Conservation (phyloP, 1,140 invertebrate genomes). For the Drosophila teissieri region DNA sequence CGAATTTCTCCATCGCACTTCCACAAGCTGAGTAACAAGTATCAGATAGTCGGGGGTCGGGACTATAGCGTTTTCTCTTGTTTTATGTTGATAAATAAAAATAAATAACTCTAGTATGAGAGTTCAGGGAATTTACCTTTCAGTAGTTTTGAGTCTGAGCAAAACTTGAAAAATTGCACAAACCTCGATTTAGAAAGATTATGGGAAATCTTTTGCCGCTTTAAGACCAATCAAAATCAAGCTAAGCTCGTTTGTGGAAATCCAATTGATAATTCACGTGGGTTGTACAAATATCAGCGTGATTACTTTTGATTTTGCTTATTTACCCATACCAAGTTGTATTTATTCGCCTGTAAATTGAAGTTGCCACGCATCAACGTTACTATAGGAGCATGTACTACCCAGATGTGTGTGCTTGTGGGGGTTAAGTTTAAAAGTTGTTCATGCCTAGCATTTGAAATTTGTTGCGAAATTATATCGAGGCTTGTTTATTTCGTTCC, state of each 20-base stretch:
- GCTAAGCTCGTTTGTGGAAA: constrained; percentile 33
- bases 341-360: constrained; percentile 64
- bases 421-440: constrained; percentile 73
- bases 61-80: too few relatives aligned
- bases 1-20: too few relatives aligned
- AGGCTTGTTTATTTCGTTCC: constrained; percentile 44
- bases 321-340: constrained; percentile 41
- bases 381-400: constrained; percentile 33
- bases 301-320: constrained; percentile 76
- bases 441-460: constrained; percentile 78
- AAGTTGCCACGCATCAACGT: constrained; percentile 67
- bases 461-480: constrained; percentile 73
- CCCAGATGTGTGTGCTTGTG: constrained; percentile 23
- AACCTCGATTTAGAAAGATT: neutral
- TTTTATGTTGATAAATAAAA: too few relatives aligned
- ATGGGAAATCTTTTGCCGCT: constrained; percentile 3
- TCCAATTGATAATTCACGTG: constrained; percentile 51
- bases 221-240: constrained; percentile 46
- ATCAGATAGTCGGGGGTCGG: too few relatives aligned
- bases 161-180: neutral
- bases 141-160: neutral
- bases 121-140: too few relatives aligned
- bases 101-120: too few relatives aligned
- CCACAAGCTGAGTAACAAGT: too few relatives aligned
- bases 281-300: constrained; percentile 71